Evolutionary conservation across 1,140 invertebrate genomes (phyloP), one percentile per base, ranked within the genome.

Genomic region (Ostrea edulis): DNA sequence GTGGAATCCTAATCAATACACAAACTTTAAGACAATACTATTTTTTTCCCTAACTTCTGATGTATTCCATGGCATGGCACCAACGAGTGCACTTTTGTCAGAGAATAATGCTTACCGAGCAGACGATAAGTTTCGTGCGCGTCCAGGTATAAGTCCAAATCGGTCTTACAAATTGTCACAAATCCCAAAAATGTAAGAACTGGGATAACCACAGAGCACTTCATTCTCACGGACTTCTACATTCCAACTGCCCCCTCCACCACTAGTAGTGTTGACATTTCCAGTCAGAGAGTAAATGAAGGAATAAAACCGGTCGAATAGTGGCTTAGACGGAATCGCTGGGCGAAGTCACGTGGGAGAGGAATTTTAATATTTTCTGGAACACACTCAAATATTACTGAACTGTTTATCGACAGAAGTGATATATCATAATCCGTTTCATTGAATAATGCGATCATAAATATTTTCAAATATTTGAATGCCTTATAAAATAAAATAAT

Each of bases 141-240:
- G 29, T 77, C 68, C 22, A 77, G 68, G 14, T 77, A 77, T 35
- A 77, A 29, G 25, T 77, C 68, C 68, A 77, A 25, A 25, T 77
- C 68, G 17, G 68, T 77, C 68, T 77, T 77, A 77, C 68, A 77
- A 77, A 77, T 25, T 77, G 68, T 77, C 12, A 77, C 68, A 77
- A 77, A 29, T 77, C 68, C 68, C 11, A 77, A 35, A 77, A 77
- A 35, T 8, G 29, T 17, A 12, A 77, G 9, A 77, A 25, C 9
- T 29, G 12, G 25, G 68, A 25, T 25, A 12, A 77, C 25, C 14
- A 77, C 25, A 77, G 29, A 77, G 35, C 68, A 14, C 68, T 29
- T 77, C 68, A 77, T 77, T 77, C 68, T 77, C 68, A 35, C 25
- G 29, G 25, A 77, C 8, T 25, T 22, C 68, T 77, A 77, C 68